phyloP scores from a whole-genome alignment of 2,888 invertebrate genomes.

The Tuberolachnus salignus region DNA sequence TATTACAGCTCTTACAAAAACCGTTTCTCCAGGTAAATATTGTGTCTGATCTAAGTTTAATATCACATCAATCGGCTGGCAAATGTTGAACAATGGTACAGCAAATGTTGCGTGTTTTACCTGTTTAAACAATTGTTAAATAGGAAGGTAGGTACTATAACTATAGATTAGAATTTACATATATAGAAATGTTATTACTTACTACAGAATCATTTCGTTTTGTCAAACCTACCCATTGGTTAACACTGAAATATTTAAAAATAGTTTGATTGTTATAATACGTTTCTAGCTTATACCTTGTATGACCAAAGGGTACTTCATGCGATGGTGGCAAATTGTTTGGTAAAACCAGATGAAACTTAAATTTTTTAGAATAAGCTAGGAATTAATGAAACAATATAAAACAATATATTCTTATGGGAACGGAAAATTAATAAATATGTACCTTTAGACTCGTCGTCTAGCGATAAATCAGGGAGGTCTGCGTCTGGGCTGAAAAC shows the following conservation, averaged over 20 bases:
- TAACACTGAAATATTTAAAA: slow-evolving; percentile 21
- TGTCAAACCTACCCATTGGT: slow-evolving; percentile 29
- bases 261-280: not conserved
- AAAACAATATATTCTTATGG: not conserved
- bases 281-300: slow-evolving; percentile 27
- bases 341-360: slow-evolving; percentile 32
- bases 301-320: slow-evolving; percentile 50
- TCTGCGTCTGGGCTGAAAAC: not conserved
- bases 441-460: not conserved
- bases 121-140: slow-evolving; percentile 2
- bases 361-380: slow-evolving; percentile 27
- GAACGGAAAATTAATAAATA: not conserved
- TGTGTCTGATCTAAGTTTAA: slow-evolving; percentile 30
- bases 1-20: slow-evolving; percentile 18
- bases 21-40: slow-evolving; percentile 51
- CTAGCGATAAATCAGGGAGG: not conserved
- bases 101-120: slow-evolving; percentile 5
- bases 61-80: not conserved
- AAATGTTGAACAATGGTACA: slow-evolving; percentile 1
- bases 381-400: not conserved
- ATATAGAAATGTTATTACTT: not conserved
- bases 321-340: slow-evolving; percentile 40
- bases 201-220: slow-evolving; percentile 11
- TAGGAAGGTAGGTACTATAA: no score
- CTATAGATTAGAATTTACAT: not conserved